Conservation (phyloP, 1,140 invertebrate genomes). For the Ostrea edulis region DNA sequence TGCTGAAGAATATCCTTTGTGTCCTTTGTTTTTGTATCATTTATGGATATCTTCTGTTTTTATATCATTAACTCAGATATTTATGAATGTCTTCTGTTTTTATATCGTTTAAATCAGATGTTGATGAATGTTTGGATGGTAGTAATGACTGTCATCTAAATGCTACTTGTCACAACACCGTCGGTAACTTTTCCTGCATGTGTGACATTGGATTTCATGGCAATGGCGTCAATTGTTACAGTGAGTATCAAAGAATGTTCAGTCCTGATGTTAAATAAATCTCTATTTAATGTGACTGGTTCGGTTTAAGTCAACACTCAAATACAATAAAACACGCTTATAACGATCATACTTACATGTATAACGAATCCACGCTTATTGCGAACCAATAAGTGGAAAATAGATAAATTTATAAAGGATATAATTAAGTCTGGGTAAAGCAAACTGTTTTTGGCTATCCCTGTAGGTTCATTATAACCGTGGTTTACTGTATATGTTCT, state of each 20-base stretch:
- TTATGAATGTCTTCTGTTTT: too few species aligned
- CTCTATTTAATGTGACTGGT: not conserved
- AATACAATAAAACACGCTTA: not conserved
- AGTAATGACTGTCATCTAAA: not conserved
- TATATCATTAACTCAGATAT: too few species aligned
- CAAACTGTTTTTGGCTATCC: too few species aligned
- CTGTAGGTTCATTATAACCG: too few species aligned
- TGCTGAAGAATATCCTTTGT: not conserved
- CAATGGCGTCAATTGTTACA: not conserved
- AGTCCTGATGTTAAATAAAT: too few species aligned
- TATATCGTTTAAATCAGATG: not conserved
- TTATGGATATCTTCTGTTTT: not conserved
- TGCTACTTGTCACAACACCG: not conserved
- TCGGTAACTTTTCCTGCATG: not conserved
- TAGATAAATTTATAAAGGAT: too few species aligned
- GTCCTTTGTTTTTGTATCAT: not conserved
- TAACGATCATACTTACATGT: too few species aligned
- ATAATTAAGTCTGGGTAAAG: too few species aligned
- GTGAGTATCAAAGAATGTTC: too few species aligned
- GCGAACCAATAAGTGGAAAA: not conserved
- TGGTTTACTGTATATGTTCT: not conserved
- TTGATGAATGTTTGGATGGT: not conserved
- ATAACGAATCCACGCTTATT: too few species aligned
- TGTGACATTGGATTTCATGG: conserved; percentile 1
- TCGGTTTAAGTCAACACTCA: not conserved